Conservation (phyloP, 2,113 vertebrate genomes). For the Nyctereutes procyonoides region DNA sequence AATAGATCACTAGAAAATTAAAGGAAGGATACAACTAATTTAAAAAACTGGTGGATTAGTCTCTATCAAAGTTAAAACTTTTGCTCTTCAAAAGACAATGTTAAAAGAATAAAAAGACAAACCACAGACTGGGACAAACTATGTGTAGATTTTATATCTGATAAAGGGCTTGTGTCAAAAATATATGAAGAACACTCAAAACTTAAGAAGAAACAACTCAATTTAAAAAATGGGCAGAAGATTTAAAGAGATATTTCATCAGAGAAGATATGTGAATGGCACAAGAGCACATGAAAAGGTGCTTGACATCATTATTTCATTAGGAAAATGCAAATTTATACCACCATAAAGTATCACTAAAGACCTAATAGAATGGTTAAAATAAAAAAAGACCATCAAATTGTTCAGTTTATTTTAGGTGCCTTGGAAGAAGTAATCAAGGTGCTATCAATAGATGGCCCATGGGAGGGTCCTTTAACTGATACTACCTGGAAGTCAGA, state of each 20-base stretch:
- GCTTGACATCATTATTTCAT: not conserved
- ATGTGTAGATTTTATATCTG: not conserved
- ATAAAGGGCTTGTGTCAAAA: not conserved
- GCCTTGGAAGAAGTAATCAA: not conserved
- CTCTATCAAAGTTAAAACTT: slow-evolving; percentile 5
- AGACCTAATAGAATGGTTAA: not conserved
- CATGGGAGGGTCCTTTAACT: not conserved
- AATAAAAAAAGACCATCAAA: slow-evolving; percentile 22
- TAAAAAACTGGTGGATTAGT: not conserved
- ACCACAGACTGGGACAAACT: not conserved
- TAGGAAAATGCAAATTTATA: slow-evolving; percentile 24
- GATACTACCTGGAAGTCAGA: not conserved
- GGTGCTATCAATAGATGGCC: not conserved
- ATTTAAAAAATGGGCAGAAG: not conserved
- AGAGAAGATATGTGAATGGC: not conserved
- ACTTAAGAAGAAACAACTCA: not conserved
- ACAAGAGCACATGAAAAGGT: not conserved
- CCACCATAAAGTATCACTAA: not conserved
- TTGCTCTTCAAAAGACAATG: not conserved
- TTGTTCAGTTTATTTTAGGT: not conserved
- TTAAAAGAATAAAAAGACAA: not conserved
- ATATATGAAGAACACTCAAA: not conserved
- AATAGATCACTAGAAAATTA: not conserved
- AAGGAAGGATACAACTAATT: not conserved
- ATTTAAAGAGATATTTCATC: not conserved